These are phyloP conservation scores for Drosophila buzzatii DNA, from an alignment of 2,888 invertebrate genomes.

Conservation along the genomic window DNA sequence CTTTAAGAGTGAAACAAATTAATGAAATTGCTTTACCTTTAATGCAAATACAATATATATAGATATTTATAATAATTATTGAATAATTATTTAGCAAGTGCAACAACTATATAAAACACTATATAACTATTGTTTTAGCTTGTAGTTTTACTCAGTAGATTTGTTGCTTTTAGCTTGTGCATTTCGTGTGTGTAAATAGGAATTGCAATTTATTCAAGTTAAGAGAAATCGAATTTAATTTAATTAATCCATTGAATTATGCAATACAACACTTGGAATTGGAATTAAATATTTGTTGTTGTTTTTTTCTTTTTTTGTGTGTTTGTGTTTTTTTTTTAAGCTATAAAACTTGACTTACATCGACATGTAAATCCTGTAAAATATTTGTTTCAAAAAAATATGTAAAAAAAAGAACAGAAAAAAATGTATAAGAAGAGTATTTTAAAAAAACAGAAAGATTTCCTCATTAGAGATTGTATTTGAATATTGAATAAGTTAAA, in stretches of 20 bases:
- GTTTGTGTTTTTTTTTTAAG: conserved; percentile 56
- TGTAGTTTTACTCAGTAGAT: neutral
- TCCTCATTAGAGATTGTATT: conserved; percentile 35
- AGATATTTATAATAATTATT: neutral
- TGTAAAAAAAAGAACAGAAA: conserved; percentile 82
- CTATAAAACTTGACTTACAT: conserved; percentile 86
- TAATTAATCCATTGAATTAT: conserved; percentile 23
- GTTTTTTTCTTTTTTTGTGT: conserved; percentile 30
- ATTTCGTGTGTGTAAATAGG: neutral
- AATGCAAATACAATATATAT: conserved; percentile 3
- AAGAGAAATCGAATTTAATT: conserved; percentile 22
- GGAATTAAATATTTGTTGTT: conserved; percentile 48
- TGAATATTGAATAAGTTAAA: conserved; percentile 40
- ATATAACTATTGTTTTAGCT: neutral
- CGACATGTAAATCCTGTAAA: conserved; percentile 88
- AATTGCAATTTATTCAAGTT: conserved; percentile 15
- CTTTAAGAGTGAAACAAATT: neutral
- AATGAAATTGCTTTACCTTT: neutral
- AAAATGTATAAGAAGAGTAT: conserved; percentile 81
- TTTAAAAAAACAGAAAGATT: conserved; percentile 60
- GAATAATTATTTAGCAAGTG: conserved; percentile 1
- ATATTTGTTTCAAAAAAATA: conserved; percentile 82
- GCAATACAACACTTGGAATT: conserved; percentile 48
- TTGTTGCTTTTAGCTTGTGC: conserved; percentile 1
- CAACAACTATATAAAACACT: neutral